These are phyloP conservation scores for Drosophila willistoni DNA, from an alignment of 1,140 invertebrate genomes.

Conservation along the genomic window DNA sequence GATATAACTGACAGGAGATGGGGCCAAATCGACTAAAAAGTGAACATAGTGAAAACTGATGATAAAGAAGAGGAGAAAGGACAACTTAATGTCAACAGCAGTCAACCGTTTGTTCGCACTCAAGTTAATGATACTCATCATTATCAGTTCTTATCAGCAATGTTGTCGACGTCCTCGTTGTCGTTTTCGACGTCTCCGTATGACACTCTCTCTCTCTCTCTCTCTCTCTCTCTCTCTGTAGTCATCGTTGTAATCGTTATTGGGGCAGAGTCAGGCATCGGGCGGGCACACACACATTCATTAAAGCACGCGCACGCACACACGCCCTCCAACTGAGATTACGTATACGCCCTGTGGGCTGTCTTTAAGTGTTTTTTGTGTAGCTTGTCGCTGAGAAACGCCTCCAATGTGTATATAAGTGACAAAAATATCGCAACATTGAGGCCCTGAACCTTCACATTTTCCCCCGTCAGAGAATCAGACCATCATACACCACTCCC, in stretches of 20 bases:
- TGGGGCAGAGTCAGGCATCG: conserved; percentile 10
- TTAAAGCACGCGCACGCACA: conserved; percentile 69
- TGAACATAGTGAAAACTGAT: conserved; percentile 44
- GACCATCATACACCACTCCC: too few species aligned
- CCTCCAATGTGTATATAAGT: conserved; percentile 40
- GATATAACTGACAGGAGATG: conserved; percentile 15
- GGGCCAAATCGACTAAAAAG: conserved; percentile 57
- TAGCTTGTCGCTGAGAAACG: conserved; percentile 27
- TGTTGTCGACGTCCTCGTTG: conserved; percentile 9
- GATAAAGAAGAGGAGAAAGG: conserved; percentile 39
- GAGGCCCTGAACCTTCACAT: conserved; percentile 42
- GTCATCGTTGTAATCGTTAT: conserved; percentile 7
- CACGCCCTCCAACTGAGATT: conserved; percentile 50
- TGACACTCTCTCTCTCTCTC: conserved; percentile 1
- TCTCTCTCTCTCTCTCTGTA: neutral
- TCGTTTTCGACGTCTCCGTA: conserved; percentile 6
- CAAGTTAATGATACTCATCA: conserved; percentile 77
- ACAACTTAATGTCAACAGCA: conserved; percentile 64
- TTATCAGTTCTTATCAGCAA: conserved; percentile 68
- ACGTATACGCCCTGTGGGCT: conserved; percentile 61
- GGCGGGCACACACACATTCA: conserved; percentile 49
- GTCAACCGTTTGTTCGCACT: conserved; percentile 27
- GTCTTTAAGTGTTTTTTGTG: conserved; percentile 71
- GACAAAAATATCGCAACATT: conserved; percentile 70
- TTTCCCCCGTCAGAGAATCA: conserved; percentile 2